phyloP scores from a whole-genome alignment of 2,797 vertebrate genomes.

The Chaunax sp. region DNA sequence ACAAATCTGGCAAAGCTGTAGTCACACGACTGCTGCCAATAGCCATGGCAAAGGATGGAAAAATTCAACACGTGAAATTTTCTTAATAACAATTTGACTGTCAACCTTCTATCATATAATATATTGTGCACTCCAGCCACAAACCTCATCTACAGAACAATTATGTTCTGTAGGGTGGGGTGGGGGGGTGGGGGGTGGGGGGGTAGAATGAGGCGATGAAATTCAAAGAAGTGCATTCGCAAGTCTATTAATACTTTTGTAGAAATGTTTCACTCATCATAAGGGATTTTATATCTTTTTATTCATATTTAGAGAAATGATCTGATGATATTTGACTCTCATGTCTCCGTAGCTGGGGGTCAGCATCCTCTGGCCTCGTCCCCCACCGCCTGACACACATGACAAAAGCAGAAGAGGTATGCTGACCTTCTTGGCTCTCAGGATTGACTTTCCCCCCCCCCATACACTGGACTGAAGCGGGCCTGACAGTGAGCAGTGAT shows the following conservation, averaged over 20 bases:
- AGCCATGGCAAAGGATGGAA: conserved; percentile 18
- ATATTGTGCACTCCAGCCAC: not conserved
- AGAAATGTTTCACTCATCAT: not conserved
- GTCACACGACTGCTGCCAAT: conserved; percentile 47
- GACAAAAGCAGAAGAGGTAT: conserved; percentile 57
- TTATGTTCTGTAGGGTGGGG: not conserved
- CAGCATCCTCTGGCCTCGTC: conserved; percentile 5
- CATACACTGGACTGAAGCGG: conserved; percentile 46
- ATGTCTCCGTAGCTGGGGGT: not conserved
- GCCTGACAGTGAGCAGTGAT: conserved; percentile 69
- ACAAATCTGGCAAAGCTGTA: conserved; percentile 61
- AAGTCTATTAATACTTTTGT: not conserved
- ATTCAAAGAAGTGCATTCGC: not conserved
- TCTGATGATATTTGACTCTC: not conserved
- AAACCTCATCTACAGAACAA: not conserved
- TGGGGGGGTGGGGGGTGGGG: too few species aligned
- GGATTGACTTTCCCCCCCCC: conserved; percentile 34
- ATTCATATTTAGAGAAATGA: not conserved
- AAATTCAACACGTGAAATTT: not conserved
- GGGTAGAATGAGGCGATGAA: conserved; percentile 35
- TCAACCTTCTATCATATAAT: not conserved
- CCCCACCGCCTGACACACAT: conserved; percentile 25
- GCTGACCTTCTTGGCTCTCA: conserved; percentile 51
- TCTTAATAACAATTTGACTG: not conserved
- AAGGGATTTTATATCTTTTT: not conserved